A percentile compares a stretch with the other conserved stretches of the same genome.
Conservation (phyloP, 2,888 invertebrate genomes). For the Nomada ferruginata region DNA sequence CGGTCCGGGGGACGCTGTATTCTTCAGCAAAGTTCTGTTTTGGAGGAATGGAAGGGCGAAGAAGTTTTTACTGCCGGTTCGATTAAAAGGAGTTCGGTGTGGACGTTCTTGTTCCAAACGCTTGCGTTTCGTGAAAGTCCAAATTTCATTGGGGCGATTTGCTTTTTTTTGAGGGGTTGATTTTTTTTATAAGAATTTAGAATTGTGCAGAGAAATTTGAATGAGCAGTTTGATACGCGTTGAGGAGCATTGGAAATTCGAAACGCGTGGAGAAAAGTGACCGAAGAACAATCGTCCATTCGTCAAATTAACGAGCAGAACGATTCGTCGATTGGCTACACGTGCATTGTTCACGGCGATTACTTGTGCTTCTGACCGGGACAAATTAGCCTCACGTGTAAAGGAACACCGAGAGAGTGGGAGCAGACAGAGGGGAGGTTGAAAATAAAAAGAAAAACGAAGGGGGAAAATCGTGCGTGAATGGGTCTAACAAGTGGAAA, state of each 20-base stretch:
- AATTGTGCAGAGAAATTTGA: too few relatives aligned
- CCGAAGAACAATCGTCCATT: background rate
- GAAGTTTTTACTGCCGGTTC: background rate
- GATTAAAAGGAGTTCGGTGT: background rate
- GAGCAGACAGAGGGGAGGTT: background rate
- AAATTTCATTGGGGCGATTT: background rate
- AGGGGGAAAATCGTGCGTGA: too few relatives aligned
- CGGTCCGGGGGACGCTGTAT: background rate
- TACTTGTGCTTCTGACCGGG: conserved; percentile 23
- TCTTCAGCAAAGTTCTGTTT: background rate
- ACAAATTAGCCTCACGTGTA: conserved; percentile 31
- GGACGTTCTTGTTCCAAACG: background rate
- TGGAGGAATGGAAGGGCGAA: background rate
- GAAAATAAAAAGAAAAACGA: background rate
- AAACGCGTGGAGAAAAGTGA: background rate
- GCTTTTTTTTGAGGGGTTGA: background rate
- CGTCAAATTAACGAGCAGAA: conserved; percentile 2
- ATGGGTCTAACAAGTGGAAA: too few relatives aligned
- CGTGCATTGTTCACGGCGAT: conserved; percentile 36
- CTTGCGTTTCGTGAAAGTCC: too few relatives aligned
- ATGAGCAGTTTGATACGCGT: background rate
- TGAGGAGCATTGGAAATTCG: background rate
- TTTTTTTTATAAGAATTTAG: too few relatives aligned
- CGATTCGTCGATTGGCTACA: conserved; percentile 9
- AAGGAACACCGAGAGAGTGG: conserved; percentile 1